Percentiles rank a stretch among this genome's conserved stretches.
phyloP scores from a whole-genome alignment of 2,888 invertebrate genomes.

The Harpalus rubripes region DNA sequence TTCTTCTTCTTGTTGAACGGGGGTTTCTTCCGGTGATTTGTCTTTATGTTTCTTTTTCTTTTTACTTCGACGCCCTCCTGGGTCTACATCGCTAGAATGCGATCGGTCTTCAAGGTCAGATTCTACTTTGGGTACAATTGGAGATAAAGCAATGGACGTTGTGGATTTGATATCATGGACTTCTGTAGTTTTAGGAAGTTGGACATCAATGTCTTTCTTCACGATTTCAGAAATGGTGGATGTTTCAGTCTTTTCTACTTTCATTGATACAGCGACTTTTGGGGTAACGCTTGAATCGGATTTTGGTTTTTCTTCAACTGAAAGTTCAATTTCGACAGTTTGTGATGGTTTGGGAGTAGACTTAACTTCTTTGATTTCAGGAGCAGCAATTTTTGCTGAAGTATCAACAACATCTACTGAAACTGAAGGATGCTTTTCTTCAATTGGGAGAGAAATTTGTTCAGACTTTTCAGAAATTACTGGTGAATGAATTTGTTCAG shows the following conservation, averaged over 20 bases:
- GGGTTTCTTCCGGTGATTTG: slow-evolving; percentile 70
- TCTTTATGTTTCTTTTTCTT: slow-evolving; percentile 84
- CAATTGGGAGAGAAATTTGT: slow-evolving; percentile 61
- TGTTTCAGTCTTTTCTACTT: slow-evolving; percentile 73
- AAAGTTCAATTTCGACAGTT: slow-evolving; percentile 74
- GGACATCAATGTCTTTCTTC: slow-evolving; percentile 74
- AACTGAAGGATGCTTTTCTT: slow-evolving; percentile 52
- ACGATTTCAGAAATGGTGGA: slow-evolving; percentile 71
- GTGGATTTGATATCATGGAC: slow-evolving; percentile 67
- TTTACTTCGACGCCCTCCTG: slow-evolving; percentile 80
- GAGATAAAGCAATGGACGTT: slow-evolving; percentile 70
- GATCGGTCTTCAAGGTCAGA: slow-evolving; percentile 74
- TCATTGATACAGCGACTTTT: slow-evolving; percentile 73
- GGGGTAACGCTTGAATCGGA: slow-evolving; percentile 74
- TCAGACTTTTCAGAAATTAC: slow-evolving; percentile 66
- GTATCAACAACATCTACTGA: slow-evolving; percentile 59
- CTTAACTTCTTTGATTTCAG: slow-evolving; percentile 46
- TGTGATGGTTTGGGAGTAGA: slow-evolving; percentile 72
- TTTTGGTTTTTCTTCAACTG: slow-evolving; percentile 77
- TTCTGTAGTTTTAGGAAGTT: slow-evolving; percentile 72
- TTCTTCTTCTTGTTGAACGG: slow-evolving; percentile 67
- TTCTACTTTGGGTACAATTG: slow-evolving; percentile 74
- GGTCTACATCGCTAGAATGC: slow-evolving; percentile 76
- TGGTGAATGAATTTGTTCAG: slow-evolving; percentile 60
- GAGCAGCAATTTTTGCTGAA: slow-evolving; percentile 13